Base-by-base conservation (phyloP, 92 coral and sea anemone species). In the Porites divaricata region DNA sequence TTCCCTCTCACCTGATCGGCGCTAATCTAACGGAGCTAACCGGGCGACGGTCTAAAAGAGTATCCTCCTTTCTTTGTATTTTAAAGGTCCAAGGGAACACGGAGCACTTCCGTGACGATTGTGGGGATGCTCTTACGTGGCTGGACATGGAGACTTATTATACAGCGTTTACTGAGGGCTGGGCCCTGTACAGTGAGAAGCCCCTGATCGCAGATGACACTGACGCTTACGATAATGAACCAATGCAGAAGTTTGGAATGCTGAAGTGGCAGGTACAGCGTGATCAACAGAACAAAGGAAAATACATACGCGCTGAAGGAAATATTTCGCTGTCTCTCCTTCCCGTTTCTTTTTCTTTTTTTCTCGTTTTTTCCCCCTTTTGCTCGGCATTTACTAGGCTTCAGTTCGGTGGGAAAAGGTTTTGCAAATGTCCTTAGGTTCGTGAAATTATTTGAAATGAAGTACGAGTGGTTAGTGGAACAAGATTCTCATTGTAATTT, bases 161-260 rank as follows among this genome's bases (percentile, higher is more conserved):
- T 89, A 94, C 96, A n/a, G 99, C 99, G 10, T 94, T 92, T 63
- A 95, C 98, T 5, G 99, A 96, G 77, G 99, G 99, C n/a, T 96
- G 99, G 99, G 99, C 94, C 4, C 79, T 96, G 70, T 96, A 96
- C 64, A 93, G 92, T 1, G 99, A 96, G 78, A 96, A 93, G 62
- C 99, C 99, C 0, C 89, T 96, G 67, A 87, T 96, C 61, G 92
- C 98, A 4, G 88, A 90, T 23, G 97, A 93, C 66, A 96, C 99
- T 1, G 92, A 94, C 72, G 87, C 95, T 26, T 96, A 96, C 80
- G 78, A 90, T 14, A 81, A 94, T 28, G 91, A 96, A 26, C 88
- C 91, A 8, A 89, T 96, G 98, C 98, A 96, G 90, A 84, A 83
- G 77, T 96, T 90, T 81, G 99, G 99, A 64, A 96, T 96, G 99